Evolutionary conservation across 2,113 vertebrate genomes (phyloP).

Genomic region (Isurus oxyrinchus): DNA sequence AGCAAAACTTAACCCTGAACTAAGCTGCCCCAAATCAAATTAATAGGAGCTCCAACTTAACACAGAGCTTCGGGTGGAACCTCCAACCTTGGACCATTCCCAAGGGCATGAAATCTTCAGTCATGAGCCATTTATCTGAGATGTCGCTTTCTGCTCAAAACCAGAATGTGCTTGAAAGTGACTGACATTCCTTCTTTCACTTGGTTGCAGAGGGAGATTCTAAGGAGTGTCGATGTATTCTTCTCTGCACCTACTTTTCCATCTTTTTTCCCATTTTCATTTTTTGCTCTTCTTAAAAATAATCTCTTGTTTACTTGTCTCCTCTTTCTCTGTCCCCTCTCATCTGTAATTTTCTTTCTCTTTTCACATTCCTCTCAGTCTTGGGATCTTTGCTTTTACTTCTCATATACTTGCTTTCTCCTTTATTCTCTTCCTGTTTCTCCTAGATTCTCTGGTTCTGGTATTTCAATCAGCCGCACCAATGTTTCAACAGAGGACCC

Average conservation of each 20-base stretch:
- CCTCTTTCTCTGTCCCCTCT: not conserved
- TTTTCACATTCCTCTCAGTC: not conserved
- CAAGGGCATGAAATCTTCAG: not conserved
- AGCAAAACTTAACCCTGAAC: conserved; percentile 31
- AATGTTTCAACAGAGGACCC: not conserved
- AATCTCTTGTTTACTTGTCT: not conserved
- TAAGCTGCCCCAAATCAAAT: conserved; percentile 24
- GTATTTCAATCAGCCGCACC: not conserved
- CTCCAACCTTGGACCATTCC: not conserved
- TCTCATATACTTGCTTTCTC: not conserved
- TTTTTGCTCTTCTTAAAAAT: not conserved
- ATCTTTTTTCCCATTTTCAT: not conserved
- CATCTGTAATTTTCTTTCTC: not conserved
- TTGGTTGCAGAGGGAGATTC: not conserved
- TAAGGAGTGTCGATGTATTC: no score
- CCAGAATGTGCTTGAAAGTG: not conserved
- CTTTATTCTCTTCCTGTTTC: not conserved
- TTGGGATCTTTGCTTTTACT: not conserved
- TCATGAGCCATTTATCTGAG: not conserved
- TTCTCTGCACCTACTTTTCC: not conserved
- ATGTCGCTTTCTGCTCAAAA: not conserved
- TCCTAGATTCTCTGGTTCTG: not conserved
- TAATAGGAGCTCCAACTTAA: conserved; percentile 14
- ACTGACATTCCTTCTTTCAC: not conserved
- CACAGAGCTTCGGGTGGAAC: conserved; percentile 9